phyloP scores from a whole-genome alignment of 2,113 vertebrate genomes.

The Heterocephalus glaber region DNA sequence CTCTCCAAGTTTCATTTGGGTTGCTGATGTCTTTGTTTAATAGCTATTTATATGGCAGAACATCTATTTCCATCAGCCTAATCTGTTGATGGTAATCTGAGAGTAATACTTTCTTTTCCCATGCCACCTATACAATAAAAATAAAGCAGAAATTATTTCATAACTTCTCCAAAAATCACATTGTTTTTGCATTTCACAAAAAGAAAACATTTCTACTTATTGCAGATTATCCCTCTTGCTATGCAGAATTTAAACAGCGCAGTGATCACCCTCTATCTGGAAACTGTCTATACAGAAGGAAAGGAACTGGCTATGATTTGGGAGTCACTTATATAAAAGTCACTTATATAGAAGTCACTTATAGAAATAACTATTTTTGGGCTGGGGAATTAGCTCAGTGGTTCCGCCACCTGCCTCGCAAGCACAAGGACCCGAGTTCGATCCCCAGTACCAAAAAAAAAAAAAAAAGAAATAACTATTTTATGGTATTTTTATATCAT shows the following conservation, averaged over 20 bases:
- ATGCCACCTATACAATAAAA: constrained; percentile 10
- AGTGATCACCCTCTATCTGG: background rate
- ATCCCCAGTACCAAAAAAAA: no score
- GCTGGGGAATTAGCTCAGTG: no score
- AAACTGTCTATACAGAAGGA: background rate
- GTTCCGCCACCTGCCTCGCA: no score
- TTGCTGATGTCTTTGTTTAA: constrained; percentile 55
- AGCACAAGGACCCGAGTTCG: no score
- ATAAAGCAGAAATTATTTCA: constrained; percentile 29
- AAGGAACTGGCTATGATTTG: constrained; percentile 23
- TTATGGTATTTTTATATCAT: background rate
- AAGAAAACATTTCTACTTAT: background rate
- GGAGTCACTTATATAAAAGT: background rate
- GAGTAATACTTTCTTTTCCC: constrained; percentile 22
- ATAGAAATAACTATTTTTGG: background rate
- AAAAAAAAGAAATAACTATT: background rate
- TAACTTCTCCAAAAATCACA: constrained; percentile 30
- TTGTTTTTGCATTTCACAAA: constrained; percentile 42
- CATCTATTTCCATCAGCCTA: constrained; percentile 57
- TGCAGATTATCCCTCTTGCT: background rate
- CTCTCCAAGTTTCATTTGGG: background rate
- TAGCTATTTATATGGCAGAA: constrained; percentile 39
- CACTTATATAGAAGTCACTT: background rate
- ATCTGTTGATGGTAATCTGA: constrained; percentile 8
- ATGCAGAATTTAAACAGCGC: background rate